These are phyloP conservation scores for Rhombomys opimus DNA, from an alignment of 2,113 vertebrate genomes.

Conservation along the genomic window DNA sequence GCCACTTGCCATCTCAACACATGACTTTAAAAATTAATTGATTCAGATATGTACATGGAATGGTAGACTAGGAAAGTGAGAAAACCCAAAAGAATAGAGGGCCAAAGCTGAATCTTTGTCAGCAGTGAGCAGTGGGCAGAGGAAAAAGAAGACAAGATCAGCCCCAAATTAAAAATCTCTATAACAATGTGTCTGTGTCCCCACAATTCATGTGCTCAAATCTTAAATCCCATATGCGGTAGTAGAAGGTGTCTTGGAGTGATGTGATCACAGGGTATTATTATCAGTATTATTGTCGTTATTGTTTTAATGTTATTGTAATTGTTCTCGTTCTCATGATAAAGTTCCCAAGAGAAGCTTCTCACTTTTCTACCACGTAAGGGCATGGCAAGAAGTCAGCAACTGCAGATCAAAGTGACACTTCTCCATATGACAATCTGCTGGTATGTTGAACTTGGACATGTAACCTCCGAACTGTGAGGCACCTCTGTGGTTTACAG, in stretches of 20 bases:
- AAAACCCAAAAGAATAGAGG: fast-evolving
- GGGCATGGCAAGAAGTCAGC: not conserved
- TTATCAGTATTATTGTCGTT: not conserved
- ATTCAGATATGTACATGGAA: not conserved
- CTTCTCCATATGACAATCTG: no score
- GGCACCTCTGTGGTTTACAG: no score
- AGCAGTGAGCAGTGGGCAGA: not conserved
- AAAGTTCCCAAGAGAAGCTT: not conserved
- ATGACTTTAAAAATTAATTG: constrained; percentile 13
- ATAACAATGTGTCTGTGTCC: fast-evolving
- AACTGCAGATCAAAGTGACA: not conserved
- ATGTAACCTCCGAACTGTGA: not conserved
- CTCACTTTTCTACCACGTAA: not conserved
- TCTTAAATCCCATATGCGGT: not conserved
- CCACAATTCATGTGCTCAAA: not conserved
- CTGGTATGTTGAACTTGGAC: not conserved
- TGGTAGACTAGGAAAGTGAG: not conserved
- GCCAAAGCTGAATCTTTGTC: fast-evolving
- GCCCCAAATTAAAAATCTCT: not conserved
- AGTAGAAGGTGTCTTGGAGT: no score
- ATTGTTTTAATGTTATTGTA: not conserved
- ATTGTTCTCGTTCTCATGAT: no score
- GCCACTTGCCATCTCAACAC: not conserved
- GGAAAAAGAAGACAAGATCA: fast-evolving
- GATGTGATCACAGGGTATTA: not conserved